phyloP scores from a whole-genome alignment of 2,113 vertebrate species.

The Glaucidium brasilianum region DNA sequence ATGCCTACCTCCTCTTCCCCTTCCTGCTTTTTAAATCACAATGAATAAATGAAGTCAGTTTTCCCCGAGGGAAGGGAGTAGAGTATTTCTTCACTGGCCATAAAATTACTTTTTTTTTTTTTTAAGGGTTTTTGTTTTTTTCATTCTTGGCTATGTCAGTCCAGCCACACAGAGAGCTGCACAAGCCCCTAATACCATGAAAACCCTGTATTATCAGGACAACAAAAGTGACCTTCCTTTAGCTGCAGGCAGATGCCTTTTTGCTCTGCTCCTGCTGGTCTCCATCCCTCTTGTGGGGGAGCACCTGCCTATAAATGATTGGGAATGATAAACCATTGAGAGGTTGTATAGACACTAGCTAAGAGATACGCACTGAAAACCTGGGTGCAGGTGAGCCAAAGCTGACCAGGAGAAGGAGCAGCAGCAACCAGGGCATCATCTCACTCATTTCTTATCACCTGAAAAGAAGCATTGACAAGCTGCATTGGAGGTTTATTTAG shows the following conservation, averaged over 20 bases:
- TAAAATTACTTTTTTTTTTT: neutral
- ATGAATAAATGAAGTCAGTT: neutral
- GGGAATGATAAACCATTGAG: neutral
- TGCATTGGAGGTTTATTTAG: neutral
- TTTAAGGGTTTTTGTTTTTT: neutral
- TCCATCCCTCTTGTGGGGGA: neutral
- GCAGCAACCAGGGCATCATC: neutral
- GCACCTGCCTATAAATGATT: neutral
- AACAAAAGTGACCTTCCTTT: neutral
- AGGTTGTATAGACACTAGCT: neutral
- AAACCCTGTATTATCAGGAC: neutral
- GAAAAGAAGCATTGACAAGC: neutral
- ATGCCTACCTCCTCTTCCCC: neutral
- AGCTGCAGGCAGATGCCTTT: neutral
- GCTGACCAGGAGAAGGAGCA: constrained; percentile 68
- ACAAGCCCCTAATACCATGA: neutral
- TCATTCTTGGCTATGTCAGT: neutral
- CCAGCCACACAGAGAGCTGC: neutral
- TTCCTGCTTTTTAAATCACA: neutral
- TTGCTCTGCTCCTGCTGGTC: neutral
- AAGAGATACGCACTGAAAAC: constrained; percentile 68
- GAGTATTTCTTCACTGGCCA: neutral
- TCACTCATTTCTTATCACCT: constrained; percentile 12
- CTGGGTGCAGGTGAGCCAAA: constrained; percentile 46
- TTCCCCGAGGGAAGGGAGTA: neutral